Percentiles rank a stretch among this genome's conserved stretches.
These are phyloP conservation scores for Agapornis canus DNA, from an alignment of 2,797 vertebrate genomes.

Conservation along the genomic window DNA sequence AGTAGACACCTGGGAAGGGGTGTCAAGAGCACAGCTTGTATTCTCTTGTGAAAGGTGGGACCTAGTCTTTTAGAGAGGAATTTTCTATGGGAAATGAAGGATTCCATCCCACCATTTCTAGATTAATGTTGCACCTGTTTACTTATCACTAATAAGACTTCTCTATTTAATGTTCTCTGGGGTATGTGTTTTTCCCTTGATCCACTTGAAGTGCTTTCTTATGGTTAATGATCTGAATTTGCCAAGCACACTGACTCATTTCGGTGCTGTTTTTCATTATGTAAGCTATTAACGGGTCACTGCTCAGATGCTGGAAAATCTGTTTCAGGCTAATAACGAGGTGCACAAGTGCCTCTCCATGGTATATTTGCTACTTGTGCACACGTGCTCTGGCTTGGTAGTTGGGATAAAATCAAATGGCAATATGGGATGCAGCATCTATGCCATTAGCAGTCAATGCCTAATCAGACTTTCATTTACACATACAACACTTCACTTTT, in stretches of 20 bases:
- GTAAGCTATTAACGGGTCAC: slow-evolving; percentile 60
- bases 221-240: slow-evolving; percentile 57
- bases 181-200: slow-evolving; percentile 34
- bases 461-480: slow-evolving; percentile 57
- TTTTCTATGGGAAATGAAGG: neutral
- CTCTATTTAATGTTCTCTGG: slow-evolving; percentile 43
- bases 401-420: slow-evolving; percentile 26
- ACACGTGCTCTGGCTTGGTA: slow-evolving; percentile 38
- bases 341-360: slow-evolving; percentile 56
- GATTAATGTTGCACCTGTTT: slow-evolving; percentile 9
- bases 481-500: slow-evolving; percentile 12
- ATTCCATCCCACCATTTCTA: neutral
- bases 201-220: neutral
- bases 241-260: slow-evolving; percentile 62
- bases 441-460: slow-evolving; percentile 30
- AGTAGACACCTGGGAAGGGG: neutral
- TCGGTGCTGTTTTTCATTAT: slow-evolving; percentile 59
- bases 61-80: neutral
- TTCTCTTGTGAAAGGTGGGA: neutral
- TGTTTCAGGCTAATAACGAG: slow-evolving; percentile 57
- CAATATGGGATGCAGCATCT: neutral
- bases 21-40: neutral
- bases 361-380: slow-evolving; percentile 6
- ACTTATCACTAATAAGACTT: slow-evolving; percentile 23
- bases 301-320: slow-evolving; percentile 44